A percentile compares a stretch with the other conserved stretches of the same genome.
Conservation (phyloP, 1,140 invertebrate species). For the Zaprionus inermis region DNA sequence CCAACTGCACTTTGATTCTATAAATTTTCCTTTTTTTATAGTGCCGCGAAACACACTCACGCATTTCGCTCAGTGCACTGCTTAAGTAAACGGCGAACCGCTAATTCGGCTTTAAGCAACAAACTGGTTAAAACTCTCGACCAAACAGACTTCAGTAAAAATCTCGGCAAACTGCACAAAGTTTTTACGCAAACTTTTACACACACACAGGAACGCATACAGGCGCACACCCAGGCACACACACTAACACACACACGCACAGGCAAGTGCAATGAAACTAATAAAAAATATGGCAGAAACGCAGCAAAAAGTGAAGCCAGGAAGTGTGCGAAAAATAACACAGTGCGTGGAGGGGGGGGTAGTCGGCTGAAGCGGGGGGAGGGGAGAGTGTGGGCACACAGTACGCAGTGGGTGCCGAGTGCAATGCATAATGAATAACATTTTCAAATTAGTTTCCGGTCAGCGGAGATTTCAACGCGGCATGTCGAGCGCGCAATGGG, state of each 20-base stretch:
- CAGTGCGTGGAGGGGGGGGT: background rate
- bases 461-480: slow-evolving; percentile 77
- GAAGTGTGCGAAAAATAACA: slow-evolving; percentile 69
- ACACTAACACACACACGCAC: background rate
- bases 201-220: slow-evolving; percentile 33
- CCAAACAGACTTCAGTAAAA: slow-evolving; percentile 53
- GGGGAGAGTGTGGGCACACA: background rate
- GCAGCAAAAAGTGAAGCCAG: slow-evolving; percentile 54
- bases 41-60: background rate
- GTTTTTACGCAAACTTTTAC: slow-evolving; percentile 66
- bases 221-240: slow-evolving; percentile 10
- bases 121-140: slow-evolving; percentile 68
- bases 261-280: slow-evolving; percentile 7
- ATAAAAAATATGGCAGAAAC: slow-evolving; percentile 27
- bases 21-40: background rate
- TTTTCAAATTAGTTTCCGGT: slow-evolving; percentile 82
- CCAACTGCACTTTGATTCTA: background rate
- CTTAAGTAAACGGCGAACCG: slow-evolving; percentile 49
- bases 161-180: slow-evolving; percentile 53
- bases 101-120: slow-evolving; percentile 76
- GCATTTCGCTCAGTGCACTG: slow-evolving; percentile 11
- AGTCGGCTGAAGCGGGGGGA: background rate
- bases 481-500: slow-evolving; percentile 63
- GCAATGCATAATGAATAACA: slow-evolving; percentile 80
- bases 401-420: slow-evolving; percentile 22